Percentiles rank a stretch among this genome's conserved stretches.
Conservation (phyloP, 2,888 invertebrate species). For the Erebia ligea region DNA sequence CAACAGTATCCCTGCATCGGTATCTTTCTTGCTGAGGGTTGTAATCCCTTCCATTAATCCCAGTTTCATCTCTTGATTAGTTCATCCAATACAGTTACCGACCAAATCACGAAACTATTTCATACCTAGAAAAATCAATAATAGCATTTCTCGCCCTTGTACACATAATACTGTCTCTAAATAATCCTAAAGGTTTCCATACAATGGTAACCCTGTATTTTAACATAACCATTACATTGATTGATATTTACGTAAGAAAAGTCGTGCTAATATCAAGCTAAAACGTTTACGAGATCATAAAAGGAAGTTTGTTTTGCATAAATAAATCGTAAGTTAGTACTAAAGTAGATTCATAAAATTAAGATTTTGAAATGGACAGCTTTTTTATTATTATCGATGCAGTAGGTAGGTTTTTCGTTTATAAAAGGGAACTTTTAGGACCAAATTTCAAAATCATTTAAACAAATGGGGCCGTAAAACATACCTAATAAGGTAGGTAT, state of each 20-base stretch:
- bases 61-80: too few relatives aligned
- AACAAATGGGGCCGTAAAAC: too few relatives aligned
- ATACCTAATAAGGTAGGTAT: too few relatives aligned
- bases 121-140: not conserved
- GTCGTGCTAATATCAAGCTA: constrained; percentile 25
- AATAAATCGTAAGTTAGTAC: constrained; percentile 1
- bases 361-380: too few relatives aligned
- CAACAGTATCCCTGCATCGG: too few relatives aligned
- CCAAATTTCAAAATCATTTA: too few relatives aligned
- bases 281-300: constrained; percentile 14
- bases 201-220: constrained; percentile 4
- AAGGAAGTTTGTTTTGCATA: constrained; percentile 24
- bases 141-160: not conserved
- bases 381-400: not conserved
- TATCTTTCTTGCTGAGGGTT: too few relatives aligned
- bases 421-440: too few relatives aligned
- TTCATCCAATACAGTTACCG: too few relatives aligned
- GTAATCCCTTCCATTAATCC: too few relatives aligned
- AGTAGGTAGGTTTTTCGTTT: too few relatives aligned
- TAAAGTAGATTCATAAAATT: constrained; percentile 6
- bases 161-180: not conserved
- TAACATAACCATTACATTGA: constrained; percentile 26
- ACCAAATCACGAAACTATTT: too few relatives aligned
- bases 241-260: constrained; percentile 30
- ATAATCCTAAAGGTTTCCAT: not conserved